A percentile compares a stretch with the other conserved stretches of the same genome.
Evolutionary conservation across 2,888 invertebrate genomes (phyloP).

Genomic region (Caenorhabditis japonica): DNA sequence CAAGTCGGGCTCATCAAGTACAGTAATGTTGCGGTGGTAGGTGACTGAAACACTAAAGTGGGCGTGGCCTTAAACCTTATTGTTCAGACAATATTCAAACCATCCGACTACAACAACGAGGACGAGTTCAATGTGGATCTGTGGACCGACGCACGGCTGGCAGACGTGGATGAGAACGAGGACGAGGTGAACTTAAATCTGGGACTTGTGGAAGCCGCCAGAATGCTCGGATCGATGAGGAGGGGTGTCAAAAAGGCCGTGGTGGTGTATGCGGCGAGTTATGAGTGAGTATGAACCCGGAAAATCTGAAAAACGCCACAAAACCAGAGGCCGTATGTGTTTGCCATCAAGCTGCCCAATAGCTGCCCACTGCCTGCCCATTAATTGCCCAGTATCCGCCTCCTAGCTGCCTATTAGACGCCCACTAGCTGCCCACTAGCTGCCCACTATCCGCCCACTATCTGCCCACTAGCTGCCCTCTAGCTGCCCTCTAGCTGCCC

Average conservation of each 20-base stretch:
- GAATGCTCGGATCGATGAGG: constrained; percentile 40
- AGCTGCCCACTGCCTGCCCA: too few species aligned
- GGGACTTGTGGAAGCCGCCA: constrained; percentile 31
- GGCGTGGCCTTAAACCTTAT: background rate
- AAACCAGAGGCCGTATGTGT: too few species aligned
- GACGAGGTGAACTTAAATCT: constrained; percentile 40
- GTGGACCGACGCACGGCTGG: constrained; percentile 27
- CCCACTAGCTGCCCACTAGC: too few species aligned
- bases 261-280: constrained; percentile 46
- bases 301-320: too few species aligned
- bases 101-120: constrained; percentile 36
- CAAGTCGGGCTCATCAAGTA: constrained; percentile 52
- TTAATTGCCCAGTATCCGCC: too few species aligned
- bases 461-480: too few species aligned
- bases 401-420: too few species aligned
- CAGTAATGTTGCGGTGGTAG: constrained; percentile 36
- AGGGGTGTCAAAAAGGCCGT: constrained; percentile 40
- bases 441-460: too few species aligned
- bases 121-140: constrained; percentile 48
- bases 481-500: too few species aligned
- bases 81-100: constrained; percentile 44
- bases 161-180: constrained; percentile 14
- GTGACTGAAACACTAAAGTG: background rate
- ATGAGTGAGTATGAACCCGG: constrained; percentile 42
- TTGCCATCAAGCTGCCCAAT: too few species aligned